Evolutionary conservation across 2,888 invertebrate species (phyloP).

Genomic region (Drosophila flavopinicola): DNA sequence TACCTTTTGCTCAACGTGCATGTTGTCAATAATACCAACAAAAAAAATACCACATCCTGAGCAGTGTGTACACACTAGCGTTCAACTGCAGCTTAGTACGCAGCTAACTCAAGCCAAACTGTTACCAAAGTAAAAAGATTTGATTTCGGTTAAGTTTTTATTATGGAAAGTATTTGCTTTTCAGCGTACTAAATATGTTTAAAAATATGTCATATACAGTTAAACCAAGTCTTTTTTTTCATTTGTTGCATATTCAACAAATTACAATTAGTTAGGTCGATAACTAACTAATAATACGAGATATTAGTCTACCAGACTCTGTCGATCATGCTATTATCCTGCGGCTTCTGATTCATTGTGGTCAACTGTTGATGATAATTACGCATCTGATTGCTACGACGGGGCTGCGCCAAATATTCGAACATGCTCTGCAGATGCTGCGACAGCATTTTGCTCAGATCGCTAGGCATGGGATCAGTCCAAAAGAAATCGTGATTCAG

Average conservation of each 20-base stretch:
- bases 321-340: slow-evolving; percentile 94
- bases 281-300: slow-evolving; percentile 12
- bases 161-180: slow-evolving; percentile 16
- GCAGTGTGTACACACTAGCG: slow-evolving; percentile 36
- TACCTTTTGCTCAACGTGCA: slow-evolving; percentile 63
- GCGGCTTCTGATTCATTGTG: slow-evolving; percentile 86
- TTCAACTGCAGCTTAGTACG: neutral
- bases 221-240: neutral
- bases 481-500: slow-evolving; percentile 99
- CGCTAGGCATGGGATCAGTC: slow-evolving; percentile 98
- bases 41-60: slow-evolving; percentile 36
- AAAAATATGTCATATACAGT: too few relatives aligned
- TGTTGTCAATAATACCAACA: slow-evolving; percentile 26
- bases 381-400: slow-evolving; percentile 89
- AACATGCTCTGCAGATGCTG: slow-evolving; percentile 97
- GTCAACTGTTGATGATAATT: slow-evolving; percentile 88
- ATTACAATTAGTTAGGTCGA: slow-evolving; percentile 16
- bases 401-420: slow-evolving; percentile 93
- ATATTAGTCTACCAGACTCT: slow-evolving; percentile 88
- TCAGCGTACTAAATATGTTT: neutral
- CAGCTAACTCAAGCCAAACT: neutral
- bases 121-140: too few relatives aligned
- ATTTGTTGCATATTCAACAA: slow-evolving; percentile 14
- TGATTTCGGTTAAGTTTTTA: neutral
- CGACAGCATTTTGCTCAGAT: slow-evolving; percentile 95